Conservation (phyloP, 1,140 invertebrate species). For the Aphaenogaster ashmeadi region DNA sequence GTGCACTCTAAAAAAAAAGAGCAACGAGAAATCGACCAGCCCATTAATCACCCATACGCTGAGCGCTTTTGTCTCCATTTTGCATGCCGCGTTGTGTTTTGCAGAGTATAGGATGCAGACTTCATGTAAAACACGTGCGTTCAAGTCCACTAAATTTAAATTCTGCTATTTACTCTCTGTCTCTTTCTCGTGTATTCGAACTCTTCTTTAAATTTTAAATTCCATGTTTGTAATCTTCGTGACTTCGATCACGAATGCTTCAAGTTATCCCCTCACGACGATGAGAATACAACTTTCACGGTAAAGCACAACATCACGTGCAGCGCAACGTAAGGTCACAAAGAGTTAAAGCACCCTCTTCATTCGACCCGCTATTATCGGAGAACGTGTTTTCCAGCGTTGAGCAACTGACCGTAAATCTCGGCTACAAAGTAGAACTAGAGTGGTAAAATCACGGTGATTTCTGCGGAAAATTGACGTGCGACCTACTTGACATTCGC, state of each 20-base stretch:
- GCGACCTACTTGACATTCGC: constrained; percentile 14
- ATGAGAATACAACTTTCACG: not conserved
- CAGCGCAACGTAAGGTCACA: constrained; percentile 31
- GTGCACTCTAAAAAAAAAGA: constrained; percentile 48
- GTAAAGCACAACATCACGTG: constrained; percentile 24
- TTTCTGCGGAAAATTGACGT: constrained; percentile 35
- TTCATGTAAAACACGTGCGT: not conserved
- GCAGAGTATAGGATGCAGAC: too few relatives aligned
- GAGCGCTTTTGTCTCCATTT: constrained; percentile 27
- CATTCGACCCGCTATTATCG: constrained; percentile 44
- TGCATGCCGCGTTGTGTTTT: constrained; percentile 12
- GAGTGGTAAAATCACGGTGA: constrained; percentile 17
- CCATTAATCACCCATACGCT: constrained; percentile 72
- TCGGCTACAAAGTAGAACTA: constrained; percentile 21
- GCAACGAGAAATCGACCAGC: constrained; percentile 56
- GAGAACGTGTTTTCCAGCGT: constrained; percentile 43
- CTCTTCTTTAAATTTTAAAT: not conserved
- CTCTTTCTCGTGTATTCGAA: not conserved
- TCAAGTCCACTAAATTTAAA: not conserved
- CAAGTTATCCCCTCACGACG: not conserved
- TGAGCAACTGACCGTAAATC: constrained; percentile 51
- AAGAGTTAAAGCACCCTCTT: constrained; percentile 43
- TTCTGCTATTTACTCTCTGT: not conserved
- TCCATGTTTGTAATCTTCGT: not conserved
- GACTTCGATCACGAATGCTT: not conserved